Base-by-base conservation (phyloP, 2,888 invertebrate species). In the Hanleya hanleyi region DNA sequence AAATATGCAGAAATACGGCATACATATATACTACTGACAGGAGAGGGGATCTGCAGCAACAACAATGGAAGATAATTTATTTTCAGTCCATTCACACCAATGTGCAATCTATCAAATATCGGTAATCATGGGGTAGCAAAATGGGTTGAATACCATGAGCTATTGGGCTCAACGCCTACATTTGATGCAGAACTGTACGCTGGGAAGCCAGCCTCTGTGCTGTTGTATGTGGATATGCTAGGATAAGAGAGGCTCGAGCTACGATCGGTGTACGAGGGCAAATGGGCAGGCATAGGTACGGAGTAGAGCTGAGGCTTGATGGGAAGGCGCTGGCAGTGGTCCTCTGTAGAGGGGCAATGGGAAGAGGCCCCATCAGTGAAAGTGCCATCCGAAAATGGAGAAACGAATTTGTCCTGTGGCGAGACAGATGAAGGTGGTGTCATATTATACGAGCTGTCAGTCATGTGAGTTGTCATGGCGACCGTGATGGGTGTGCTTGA, bases 351-450 rank as follows among this genome's bases (percentile, higher is more conserved):
- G 5, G 29, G 49, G 41, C 50, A 51, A 18, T 69, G 69, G 32
- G 50, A n/a, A 22, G 69, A 61, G 4, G 50, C 18, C 32, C 61
- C 37, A 62, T 69, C 69, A 4, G 61, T 32, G 33, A 37, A 69
- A 1, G 22, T 26, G 26, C 36, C 36, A 32, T 64, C 38, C 4
- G 64, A 64, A 35, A 81, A 82, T 9, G 86, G 77, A 9, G 81
- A 74, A 36, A 71, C 77, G 47, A 84, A 76, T 92, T 94, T 96
- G 87, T 97, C 97, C 76, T 97, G 93, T 0, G 98, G 97, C 5
- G 97, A 97, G 1, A 97, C 97, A 3, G 97, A 97, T n/a, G 97
- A 96, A 68, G 98, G 98, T 69, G 97, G 97, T 4, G 97, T 97
- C 96, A 98, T 97, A 65, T 83, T 83, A 90, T 97, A 97, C 86